A percentile compares a stretch with the other conserved stretches of the same genome.
phyloP scores from a whole-genome alignment of 2,888 invertebrate species.

The Ramazzottius varieornatus region DNA sequence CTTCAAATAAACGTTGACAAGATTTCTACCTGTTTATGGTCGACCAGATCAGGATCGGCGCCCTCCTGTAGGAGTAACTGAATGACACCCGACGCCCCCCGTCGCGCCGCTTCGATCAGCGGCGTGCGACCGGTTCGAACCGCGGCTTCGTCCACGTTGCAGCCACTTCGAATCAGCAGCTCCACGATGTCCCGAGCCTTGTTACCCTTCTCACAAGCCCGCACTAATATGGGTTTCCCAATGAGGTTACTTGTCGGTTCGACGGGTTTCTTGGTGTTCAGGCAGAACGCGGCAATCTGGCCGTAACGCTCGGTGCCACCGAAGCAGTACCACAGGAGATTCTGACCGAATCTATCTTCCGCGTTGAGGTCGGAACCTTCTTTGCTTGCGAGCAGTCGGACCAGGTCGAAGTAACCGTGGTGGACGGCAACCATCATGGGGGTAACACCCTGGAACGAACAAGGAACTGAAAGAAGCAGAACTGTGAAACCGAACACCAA shows the following conservation, averaged over 20 bases:
- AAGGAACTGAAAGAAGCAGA: not conserved
- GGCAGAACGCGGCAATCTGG: not conserved
- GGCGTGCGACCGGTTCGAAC: not conserved
- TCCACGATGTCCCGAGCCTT: not conserved
- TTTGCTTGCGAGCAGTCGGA: not conserved
- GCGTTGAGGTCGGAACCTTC: not conserved
- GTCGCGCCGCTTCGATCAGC: not conserved
- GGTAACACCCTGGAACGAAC: not conserved
- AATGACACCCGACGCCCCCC: not conserved
- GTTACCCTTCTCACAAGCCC: not conserved
- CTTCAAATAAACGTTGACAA: not conserved
- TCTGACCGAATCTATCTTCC: not conserved
- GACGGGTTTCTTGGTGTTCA: not conserved
- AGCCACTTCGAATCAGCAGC: not conserved
- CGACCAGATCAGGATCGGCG: not conserved
- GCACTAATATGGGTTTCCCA: not conserved
- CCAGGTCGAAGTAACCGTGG: not conserved
- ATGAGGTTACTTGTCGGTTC: not conserved
- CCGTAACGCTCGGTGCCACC: not conserved
- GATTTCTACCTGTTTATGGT: not conserved
- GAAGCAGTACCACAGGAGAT: not conserved
- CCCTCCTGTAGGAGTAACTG: not conserved
- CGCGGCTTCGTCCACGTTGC: not conserved
- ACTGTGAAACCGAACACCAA: not conserved
- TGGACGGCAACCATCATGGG: not conserved